Evolutionary conservation across 2,113 vertebrate species (phyloP), one percentile per base, ranked within the genome.

Genomic region (Solea solea): DNA sequence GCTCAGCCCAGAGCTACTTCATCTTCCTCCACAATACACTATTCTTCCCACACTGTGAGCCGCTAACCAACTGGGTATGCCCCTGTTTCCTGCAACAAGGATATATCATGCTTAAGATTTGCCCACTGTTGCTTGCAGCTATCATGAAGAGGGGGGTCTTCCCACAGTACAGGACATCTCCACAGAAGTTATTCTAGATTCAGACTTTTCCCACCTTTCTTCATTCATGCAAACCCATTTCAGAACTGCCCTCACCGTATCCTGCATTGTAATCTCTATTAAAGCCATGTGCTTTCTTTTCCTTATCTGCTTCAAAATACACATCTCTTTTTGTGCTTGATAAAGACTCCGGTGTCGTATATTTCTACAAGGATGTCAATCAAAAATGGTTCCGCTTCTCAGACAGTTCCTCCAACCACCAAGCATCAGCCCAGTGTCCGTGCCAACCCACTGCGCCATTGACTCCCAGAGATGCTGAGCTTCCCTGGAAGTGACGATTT

Each of bases 1-100:
- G 69, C 75, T 48, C 11, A 49, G 76, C 67, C 75, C 64, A 13
- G 13, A 71, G 62, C 57, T 44, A 44, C 69, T 63, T 76, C 74
- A 64, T 68, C 64, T 41, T 72, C 51, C 54, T 69, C n/a, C 16
- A 45, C 11, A 13, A 48, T 71, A 41, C 61, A 64, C 28, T 62
- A 51, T 73, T 86, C 72, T 49, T 64, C 65, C 21, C 48, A 61
- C 61, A 69, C 83, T 72, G 62, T 63, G 39, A 64, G 53, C 78
- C 69, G 44, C 34, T 62, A 74, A 40, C 44, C 61, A 76, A 72
- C 48, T 16, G 42, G 21, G 44, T 63, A 41, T n/a, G 54, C 62
- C 76, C 46, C 48, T 0, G 2, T 70, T 25, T 74, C 53, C 64
- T n/a, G 46, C 59, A 61, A 61, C 67, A 68, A 54, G 44, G 60